Conservation (phyloP, 2,888 invertebrate genomes). For the Leptinotarsa tumamoca region DNA sequence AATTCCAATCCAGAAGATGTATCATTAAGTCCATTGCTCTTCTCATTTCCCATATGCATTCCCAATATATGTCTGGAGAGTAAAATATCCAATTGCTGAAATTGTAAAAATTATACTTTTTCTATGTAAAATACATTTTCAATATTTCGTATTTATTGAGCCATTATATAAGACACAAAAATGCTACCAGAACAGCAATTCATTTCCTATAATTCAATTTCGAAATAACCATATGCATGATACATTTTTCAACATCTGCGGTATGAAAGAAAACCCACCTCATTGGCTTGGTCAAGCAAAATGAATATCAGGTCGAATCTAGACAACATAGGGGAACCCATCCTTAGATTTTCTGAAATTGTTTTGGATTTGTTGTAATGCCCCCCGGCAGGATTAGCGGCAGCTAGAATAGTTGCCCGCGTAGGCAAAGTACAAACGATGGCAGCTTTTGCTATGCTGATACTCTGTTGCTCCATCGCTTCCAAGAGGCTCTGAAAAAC, state of each 20-base stretch:
- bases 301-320: constrained; percentile 95
- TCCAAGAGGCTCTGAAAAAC: constrained; percentile 80
- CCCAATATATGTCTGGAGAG: constrained; percentile 87
- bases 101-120: constrained; percentile 42
- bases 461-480: constrained; percentile 94
- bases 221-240: too few species aligned
- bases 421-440: constrained; percentile 85
- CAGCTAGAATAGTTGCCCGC: constrained; percentile 87
- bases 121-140: not conserved
- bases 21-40: constrained; percentile 20
- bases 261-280: constrained; percentile 67
- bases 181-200: too few species aligned
- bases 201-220: too few species aligned
- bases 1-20: constrained; percentile 21
- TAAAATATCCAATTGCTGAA: constrained; percentile 79
- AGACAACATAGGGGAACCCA: constrained; percentile 86
- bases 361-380: constrained; percentile 90
- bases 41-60: constrained; percentile 71
- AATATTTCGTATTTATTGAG: too few species aligned
- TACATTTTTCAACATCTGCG: too few species aligned
- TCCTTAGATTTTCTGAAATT: constrained; percentile 88
- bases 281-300: constrained; percentile 87
- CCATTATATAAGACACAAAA: too few species aligned
- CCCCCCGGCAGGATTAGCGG: constrained; percentile 92
- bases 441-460: constrained; percentile 92